Evolutionary conservation across 2,888 invertebrate genomes (phyloP), one percentile per base, ranked within the genome.

Genomic region (Lutraria lutraria): DNA sequence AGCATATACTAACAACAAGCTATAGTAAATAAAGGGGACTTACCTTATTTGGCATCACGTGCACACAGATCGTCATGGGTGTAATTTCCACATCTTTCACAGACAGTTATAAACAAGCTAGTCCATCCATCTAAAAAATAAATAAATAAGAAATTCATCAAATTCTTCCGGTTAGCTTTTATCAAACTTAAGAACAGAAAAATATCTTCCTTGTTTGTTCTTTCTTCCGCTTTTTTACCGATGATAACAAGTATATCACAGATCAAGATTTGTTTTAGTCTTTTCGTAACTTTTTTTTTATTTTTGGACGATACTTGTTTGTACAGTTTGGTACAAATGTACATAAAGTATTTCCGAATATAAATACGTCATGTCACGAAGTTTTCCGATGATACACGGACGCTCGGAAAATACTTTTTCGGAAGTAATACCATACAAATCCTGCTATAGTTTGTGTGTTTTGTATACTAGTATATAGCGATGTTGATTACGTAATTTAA

Each of bases 1-100:
- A n/a, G n/a, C n/a, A 8, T 4, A 43, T 43, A 43, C 43, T 4
- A 43, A 43, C 43, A 43, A 43, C 43, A 43, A 43, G n/a, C n/a
- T 43, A 8, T 43, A 43, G 43, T 43, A 43, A 43, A 43, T n/a
- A 43, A 4, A 43, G 43, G 43, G 43, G n/a, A 34, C 25, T 76
- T 76, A 76, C 76, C 76, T 76, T 76, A 16, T 76, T 76, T 34
- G 76, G 76, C 76, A 76, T 76, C 31, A 76, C 76, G 76, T 76
- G 31, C 4, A 76, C 31, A 6, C 31, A 12, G 76, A 76, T 76
- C 31, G 76, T 76, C 76, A 76, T 76, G 29, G 63, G 63, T 12
- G 31, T 31, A 76, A 76, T 16, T 29, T 76, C 31, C 1, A 0
- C 76, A 76, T 34, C 16, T 2, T 21, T 34, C 76, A 12, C 31